Percentiles rank a stretch among this genome's conserved stretches.
Evolutionary conservation across 2,888 invertebrate genomes (phyloP).

Genomic region (Thecophora atra): DNA sequence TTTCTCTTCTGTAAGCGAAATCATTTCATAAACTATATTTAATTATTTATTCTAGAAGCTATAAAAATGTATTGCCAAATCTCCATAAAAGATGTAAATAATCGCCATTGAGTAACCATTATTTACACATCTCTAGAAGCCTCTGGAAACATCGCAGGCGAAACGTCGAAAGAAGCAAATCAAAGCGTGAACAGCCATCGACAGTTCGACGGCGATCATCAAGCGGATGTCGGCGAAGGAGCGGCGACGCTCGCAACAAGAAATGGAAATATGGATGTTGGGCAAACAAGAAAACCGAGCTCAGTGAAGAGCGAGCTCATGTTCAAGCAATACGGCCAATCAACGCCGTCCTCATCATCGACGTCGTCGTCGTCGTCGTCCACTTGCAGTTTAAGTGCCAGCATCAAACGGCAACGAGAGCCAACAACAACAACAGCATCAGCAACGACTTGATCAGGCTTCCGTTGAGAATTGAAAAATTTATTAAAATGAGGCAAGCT

Average conservation of each 20-base stretch:
- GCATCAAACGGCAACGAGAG: slow-evolving; percentile 8
- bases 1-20: no score
- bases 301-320: slow-evolving; percentile 34
- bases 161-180: slow-evolving; percentile 17
- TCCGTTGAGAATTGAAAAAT: slow-evolving; percentile 28
- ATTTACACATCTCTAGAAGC: background rate
- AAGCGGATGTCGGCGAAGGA: background rate
- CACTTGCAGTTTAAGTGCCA: slow-evolving; percentile 31
- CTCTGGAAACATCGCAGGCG: background rate
- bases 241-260: background rate
- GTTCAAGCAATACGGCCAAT: slow-evolving; percentile 43
- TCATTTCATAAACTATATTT: no score
- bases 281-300: slow-evolving; percentile 14
- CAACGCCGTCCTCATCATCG: slow-evolving; percentile 37
- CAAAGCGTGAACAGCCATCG: background rate
- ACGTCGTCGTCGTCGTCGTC: slow-evolving; percentile 25
- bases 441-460: background rate
- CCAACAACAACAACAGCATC: slow-evolving; percentile 17
- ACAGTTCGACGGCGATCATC: background rate
- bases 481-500: slow-evolving; percentile 37
- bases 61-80: background rate
- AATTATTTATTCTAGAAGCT: background rate
- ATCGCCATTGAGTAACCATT: background rate
- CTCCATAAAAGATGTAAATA: background rate
- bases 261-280: slow-evolving; percentile 8